phyloP scores from a whole-genome alignment of 2,797 vertebrate species.

The Sebastes baramenuke region DNA sequence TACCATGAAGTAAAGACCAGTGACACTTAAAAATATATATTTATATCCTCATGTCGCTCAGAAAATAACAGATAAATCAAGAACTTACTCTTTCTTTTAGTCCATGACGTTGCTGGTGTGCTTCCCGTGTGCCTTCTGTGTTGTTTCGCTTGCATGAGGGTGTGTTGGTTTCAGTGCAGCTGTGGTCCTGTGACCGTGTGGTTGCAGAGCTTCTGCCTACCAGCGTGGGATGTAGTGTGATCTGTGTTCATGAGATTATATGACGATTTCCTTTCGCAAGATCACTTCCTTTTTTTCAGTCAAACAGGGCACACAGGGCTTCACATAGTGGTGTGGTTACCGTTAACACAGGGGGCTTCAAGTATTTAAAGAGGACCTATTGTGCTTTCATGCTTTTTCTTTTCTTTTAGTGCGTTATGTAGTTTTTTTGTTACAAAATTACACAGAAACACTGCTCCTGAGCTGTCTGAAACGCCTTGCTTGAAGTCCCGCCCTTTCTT shows the following conservation, averaged over 20 bases:
- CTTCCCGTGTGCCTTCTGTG: slow-evolving; percentile 31
- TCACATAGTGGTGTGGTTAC: background rate
- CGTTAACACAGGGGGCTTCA: background rate
- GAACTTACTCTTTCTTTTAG: slow-evolving; percentile 25
- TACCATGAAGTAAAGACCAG: background rate
- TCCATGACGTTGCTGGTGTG: background rate
- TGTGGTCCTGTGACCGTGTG: slow-evolving; percentile 61
- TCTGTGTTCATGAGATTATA: background rate
- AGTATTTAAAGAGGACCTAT: background rate
- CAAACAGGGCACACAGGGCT: background rate
- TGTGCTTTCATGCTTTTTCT: background rate
- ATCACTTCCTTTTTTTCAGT: slow-evolving; percentile 38
- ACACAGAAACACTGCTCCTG: no score
- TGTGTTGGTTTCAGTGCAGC: background rate
- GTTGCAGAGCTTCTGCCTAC: slow-evolving; percentile 28
- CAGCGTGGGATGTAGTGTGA: background rate
- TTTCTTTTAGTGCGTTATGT: no score
- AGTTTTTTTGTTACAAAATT: no score
- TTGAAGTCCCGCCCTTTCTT: no score
- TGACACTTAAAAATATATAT: no score
- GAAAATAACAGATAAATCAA: background rate
- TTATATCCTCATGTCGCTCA: background rate
- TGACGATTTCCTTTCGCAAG: slow-evolving; percentile 20
- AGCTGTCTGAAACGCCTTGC: no score
- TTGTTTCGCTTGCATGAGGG: slow-evolving; percentile 4